Base-by-base conservation (phyloP, 2,888 invertebrate genomes). In the Hypercompe scribonia region DNA sequence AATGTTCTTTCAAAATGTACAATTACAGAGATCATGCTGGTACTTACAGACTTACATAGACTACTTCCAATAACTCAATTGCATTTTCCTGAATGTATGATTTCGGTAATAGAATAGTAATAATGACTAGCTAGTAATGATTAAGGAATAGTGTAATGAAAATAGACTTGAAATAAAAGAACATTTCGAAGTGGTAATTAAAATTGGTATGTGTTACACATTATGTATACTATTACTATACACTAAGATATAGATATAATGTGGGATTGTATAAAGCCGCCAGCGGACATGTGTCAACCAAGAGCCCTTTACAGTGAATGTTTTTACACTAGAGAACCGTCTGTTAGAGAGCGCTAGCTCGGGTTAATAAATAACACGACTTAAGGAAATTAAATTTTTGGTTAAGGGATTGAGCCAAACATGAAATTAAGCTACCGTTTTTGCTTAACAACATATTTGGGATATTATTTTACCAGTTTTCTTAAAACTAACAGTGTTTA, bases 241-340 rank as follows among this genome's bases (percentile, higher is more conserved):
- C 88, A 83, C 86, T 46, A 46, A 24, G 7, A 5, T 21, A 50
- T 10, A 54, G 50, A 50, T n/a, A 54, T 54, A 54, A 13, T 28
- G 79, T 80, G 88, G 89, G 88, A 84, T 88, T 86, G 84, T 82
- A 81, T 84, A 89, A 92, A 91, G 90, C 92, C 90, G 88, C 86
- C 87, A 78, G 90, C 87, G 89, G 92, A 93, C 92, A 92, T 90
- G 89, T 92, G 92, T 90, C 93, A 92, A 81, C 79, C 78, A 79
- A 83, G 80, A 78, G 83, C 81, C 82, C 81, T 81, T 81, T 76
- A 74, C 76, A 76, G 83, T 83, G 85, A 85, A 84, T 79, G 89
- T 92, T 92, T 92, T 92, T 91, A 86, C 85, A 80, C 66, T 68
- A 67, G 71, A 58, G 75, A 74, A 78, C 79, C 76, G 79, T 74